Evolutionary conservation across 2,113 vertebrate genomes (phyloP).

Genomic region (Cyanoramphus novaezelandiae): DNA sequence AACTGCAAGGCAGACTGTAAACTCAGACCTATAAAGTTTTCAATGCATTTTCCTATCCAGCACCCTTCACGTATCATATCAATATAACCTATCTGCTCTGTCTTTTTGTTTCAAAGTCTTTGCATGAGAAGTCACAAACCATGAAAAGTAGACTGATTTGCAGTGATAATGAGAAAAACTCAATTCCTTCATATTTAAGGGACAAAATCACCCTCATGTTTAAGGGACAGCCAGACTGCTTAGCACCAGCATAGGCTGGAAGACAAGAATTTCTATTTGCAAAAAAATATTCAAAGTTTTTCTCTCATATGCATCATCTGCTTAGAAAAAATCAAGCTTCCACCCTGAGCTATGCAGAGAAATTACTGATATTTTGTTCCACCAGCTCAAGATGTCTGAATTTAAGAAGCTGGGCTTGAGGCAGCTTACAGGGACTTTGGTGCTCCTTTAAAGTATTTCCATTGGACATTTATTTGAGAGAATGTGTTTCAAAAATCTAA

Average conservation of each 20-base stretch:
- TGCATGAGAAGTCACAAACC: neutral
- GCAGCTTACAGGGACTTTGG: neutral
- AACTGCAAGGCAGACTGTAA: neutral
- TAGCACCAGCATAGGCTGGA: neutral
- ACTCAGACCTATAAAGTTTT: neutral
- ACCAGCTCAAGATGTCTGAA: neutral
- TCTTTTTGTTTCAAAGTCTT: neutral
- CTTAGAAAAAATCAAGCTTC: neutral
- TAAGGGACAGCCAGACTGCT: neutral
- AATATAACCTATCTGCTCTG: neutral
- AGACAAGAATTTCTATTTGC: neutral
- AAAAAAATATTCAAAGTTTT: slow-evolving; percentile 19
- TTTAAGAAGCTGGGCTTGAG: neutral
- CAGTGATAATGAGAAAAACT: neutral
- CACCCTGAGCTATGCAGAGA: neutral
- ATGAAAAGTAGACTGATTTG: neutral
- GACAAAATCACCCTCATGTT: neutral
- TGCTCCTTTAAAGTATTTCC: neutral
- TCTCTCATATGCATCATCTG: neutral
- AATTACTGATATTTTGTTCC: neutral
- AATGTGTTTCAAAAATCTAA: neutral
- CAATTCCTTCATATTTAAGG: neutral
- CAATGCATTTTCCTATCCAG: neutral
- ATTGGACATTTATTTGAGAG: neutral
- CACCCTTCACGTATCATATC: neutral